Conservation (phyloP, 2,113 vertebrate genomes). For the Leiothrix lutea region DNA sequence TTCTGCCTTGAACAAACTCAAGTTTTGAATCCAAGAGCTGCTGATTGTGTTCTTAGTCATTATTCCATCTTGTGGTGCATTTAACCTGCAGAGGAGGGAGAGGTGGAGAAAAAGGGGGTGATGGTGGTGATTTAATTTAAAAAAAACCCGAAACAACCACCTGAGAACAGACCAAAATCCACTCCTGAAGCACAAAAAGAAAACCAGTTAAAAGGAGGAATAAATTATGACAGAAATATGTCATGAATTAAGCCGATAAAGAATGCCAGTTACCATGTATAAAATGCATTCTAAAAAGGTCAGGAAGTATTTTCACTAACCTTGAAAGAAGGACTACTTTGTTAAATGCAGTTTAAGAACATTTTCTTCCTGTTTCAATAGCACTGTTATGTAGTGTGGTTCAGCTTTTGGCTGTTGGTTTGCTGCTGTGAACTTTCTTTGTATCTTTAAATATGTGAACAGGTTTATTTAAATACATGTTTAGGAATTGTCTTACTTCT, state of each 20-base stretch:
- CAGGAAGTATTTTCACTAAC: background rate
- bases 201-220: background rate
- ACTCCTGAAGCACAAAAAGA: background rate
- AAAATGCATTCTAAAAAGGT: background rate
- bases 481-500: background rate
- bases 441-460: background rate
- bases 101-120: background rate
- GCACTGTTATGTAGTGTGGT: background rate
- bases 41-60: background rate
- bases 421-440: background rate
- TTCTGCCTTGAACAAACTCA: background rate
- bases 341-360: background rate
- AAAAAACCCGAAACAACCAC: background rate
- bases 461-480: background rate
- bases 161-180: background rate
- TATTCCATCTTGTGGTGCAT: background rate
- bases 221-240: background rate
- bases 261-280: background rate
- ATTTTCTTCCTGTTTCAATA: background rate
- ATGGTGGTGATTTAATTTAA: background rate
- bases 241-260: background rate
- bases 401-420: background rate
- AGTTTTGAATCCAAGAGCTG: background rate
- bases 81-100: background rate
- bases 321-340: background rate